Conservation (phyloP, 1,140 invertebrate genomes). For the Asbolus verrucosus region DNA sequence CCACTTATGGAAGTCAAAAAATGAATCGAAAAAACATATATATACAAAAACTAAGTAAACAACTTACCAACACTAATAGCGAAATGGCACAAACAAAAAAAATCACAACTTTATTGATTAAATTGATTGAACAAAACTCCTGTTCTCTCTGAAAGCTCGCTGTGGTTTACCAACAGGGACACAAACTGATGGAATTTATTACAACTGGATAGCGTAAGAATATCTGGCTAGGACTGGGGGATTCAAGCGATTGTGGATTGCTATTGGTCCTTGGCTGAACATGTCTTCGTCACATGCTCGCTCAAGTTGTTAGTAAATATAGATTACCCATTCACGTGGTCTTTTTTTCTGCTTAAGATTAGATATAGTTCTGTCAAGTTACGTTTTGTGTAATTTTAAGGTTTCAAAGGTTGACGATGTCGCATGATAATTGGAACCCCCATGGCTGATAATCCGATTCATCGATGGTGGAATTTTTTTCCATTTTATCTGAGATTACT, state of each 20-base stretch:
- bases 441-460: not conserved
- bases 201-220: not conserved
- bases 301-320: conserved; percentile 7
- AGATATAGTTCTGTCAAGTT: not conserved
- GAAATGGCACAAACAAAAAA: too few relatives aligned
- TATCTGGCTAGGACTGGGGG: not conserved
- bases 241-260: not conserved
- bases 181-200: not conserved
- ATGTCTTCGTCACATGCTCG: not conserved
- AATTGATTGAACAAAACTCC: too few relatives aligned
- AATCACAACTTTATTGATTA: too few relatives aligned
- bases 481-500: too few relatives aligned
- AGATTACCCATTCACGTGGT: conserved; percentile 2
- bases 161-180: too few relatives aligned
- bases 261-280: not conserved
- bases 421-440: not conserved
- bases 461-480: too few relatives aligned
- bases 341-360: not conserved
- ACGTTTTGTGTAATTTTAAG: not conserved
- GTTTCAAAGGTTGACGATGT: not conserved
- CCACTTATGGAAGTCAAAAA: too few relatives aligned
- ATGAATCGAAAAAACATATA: too few relatives aligned
- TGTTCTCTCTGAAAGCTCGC: too few relatives aligned
- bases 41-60: too few relatives aligned
- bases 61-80: too few relatives aligned